Evolutionary conservation across 2,113 vertebrate genomes (phyloP).

Genomic region (Syngnathus typhle): DNA sequence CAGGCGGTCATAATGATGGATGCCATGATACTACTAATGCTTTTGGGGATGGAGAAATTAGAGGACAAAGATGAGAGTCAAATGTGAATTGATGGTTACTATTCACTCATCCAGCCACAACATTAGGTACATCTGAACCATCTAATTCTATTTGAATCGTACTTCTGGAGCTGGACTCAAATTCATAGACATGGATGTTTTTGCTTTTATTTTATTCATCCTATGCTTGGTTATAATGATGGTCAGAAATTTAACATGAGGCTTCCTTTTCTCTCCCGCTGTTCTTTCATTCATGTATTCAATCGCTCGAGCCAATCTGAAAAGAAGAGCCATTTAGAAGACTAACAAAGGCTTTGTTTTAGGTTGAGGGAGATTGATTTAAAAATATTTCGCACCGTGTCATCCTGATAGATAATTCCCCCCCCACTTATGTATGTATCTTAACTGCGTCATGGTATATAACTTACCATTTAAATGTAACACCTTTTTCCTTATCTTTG

Average conservation of each 20-base stretch:
- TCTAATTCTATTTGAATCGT: too few species aligned
- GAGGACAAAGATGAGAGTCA: constrained; percentile 14
- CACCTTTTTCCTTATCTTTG: not conserved
- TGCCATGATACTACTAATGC: constrained; percentile 6
- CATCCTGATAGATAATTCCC: not conserved
- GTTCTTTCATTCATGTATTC: not conserved
- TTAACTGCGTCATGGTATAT: not conserved
- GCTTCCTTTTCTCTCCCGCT: not conserved
- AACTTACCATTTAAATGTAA: not conserved
- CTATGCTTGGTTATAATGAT: not conserved
- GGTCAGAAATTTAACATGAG: not conserved
- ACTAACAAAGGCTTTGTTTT: not conserved
- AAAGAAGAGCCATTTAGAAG: not conserved
- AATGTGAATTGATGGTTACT: not conserved
- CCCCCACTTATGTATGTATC: not conserved
- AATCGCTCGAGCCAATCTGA: not conserved
- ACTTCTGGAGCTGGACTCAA: not conserved
- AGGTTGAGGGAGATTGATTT: not conserved
- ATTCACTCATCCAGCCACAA: not conserved
- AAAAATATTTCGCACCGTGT: not conserved
- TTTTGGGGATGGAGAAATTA: constrained; percentile 17
- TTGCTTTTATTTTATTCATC: not conserved
- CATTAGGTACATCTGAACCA: not conserved
- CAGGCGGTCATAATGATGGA: not conserved
- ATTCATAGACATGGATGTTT: not conserved